Conservation (phyloP, 1,140 invertebrate species). For the roundworm (Caenorhabditis elegans) region DNA sequence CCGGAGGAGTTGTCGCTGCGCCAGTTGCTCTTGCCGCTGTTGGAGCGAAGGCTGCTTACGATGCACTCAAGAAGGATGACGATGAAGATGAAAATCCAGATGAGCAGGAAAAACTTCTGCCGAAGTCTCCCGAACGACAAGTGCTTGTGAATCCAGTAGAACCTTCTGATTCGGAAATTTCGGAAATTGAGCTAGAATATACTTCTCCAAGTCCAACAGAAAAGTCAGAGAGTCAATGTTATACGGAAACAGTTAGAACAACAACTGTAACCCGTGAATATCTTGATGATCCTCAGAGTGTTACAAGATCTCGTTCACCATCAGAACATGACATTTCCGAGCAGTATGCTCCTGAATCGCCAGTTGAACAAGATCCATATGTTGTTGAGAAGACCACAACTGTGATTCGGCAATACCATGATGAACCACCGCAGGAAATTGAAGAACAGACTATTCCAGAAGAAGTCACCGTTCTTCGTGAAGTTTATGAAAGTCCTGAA, state of each 20-base stretch:
- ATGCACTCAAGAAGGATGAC: conserved; percentile 30
- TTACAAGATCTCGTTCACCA: too few relatives aligned
- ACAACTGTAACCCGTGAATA: background rate
- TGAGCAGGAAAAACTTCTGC: background rate
- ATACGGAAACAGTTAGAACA: background rate
- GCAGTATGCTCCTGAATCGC: background rate
- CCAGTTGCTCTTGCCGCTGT: conserved; percentile 43
- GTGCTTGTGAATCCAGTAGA: background rate
- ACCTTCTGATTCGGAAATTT: background rate
- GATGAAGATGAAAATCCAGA: background rate
- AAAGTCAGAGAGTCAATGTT: background rate
- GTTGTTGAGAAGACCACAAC: background rate
- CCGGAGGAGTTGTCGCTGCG: conserved; percentile 44
- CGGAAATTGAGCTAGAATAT: background rate
- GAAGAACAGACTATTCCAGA: conserved; percentile 1
- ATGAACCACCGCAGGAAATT: background rate
- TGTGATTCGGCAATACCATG: background rate
- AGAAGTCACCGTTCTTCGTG: conserved; percentile 3
- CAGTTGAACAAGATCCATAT: background rate
- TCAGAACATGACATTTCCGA: background rate
- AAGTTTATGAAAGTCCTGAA: background rate
- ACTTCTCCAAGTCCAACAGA: background rate
- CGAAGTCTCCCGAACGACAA: background rate
- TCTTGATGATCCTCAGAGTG: conserved; percentile 2
- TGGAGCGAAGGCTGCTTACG: conserved; percentile 41